Evolutionary conservation across 2,797 vertebrate species (phyloP).

Genomic region (Syngnathus acus): DNA sequence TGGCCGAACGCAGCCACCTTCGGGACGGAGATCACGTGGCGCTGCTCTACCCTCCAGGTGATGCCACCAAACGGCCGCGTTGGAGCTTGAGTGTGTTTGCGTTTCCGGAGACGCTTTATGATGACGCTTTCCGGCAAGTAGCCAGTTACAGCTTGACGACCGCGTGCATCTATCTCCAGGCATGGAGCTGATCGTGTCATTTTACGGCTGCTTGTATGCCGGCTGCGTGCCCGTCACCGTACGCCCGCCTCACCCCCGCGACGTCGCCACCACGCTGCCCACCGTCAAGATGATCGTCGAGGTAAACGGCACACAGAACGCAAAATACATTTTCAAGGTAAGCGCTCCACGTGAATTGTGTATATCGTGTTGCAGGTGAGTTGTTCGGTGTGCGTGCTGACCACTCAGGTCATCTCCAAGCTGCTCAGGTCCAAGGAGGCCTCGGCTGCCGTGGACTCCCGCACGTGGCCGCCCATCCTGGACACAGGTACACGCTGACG

Average conservation of each 20-base stretch:
- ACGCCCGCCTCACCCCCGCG: constrained; percentile 89
- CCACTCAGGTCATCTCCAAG: constrained; percentile 87
- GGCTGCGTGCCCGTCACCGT: constrained; percentile 94
- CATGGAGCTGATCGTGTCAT: constrained; percentile 88
- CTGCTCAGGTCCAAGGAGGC: constrained; percentile 91
- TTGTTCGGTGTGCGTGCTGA: constrained; percentile 93
- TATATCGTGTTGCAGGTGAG: constrained; percentile 76
- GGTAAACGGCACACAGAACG: constrained; percentile 51
- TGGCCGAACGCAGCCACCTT: constrained; percentile 87
- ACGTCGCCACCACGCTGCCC: constrained; percentile 88
- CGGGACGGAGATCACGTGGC: constrained; percentile 95
- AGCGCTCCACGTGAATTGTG: background rate
- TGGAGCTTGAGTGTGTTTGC: too few relatives aligned
- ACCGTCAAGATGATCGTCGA: constrained; percentile 98
- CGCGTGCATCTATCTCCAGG: constrained; percentile 54
- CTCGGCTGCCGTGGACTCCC: constrained; percentile 83
- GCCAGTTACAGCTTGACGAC: background rate
- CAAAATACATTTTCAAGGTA: too few relatives aligned
- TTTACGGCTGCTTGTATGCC: constrained; percentile 91
- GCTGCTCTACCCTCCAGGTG: constrained; percentile 93
- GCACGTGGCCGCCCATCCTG: constrained; percentile 89
- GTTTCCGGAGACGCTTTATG: too few relatives aligned
- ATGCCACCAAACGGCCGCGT: too few relatives aligned
- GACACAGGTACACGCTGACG: constrained; percentile 78
- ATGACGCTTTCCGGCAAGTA: background rate